Base-by-base conservation (phyloP, 1,140 invertebrate genomes). In the Gyrodactylus bullatarudis region DNA sequence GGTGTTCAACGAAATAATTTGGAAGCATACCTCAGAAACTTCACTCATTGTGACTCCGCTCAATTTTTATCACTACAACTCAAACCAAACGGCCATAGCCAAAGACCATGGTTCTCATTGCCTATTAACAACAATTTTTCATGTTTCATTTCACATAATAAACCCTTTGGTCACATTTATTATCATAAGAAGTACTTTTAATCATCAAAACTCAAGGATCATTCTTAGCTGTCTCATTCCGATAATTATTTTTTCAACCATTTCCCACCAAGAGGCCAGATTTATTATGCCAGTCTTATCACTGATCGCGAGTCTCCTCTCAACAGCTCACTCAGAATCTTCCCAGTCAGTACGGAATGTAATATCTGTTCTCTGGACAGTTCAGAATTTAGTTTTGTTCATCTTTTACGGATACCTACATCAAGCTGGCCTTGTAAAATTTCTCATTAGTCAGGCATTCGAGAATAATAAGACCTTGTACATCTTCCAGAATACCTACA, bases 61-160 rank as follows among this genome's bases (percentile, higher is more conserved):
- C 70, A 71, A 71, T 26, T 71, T 71, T 24, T 23, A 23, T n/a
- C 21, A 16, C 1, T 71, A 71, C 70, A 71, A 71, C 70, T 25
- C 23, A 24, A 71, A 71, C 26, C 2, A 8, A n/a, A 54, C 8
- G 2, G n/a, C 1, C 23, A 71, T 23, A 23, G 1, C 24, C 23
- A 1, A 25, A 23, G 23, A 71, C 1, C 70, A 71, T 24, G 70
- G 70, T 1, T n/a, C 1, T 24, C 23, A 71, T 24, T n/a, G 23
- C 21, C 20, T 71, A n/a, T 2, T 71, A 2, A 21, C 21, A 21
- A 8, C 24, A n/a, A 1, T 71, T 1, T 16, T 71, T 1, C 20
- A 71, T 71, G 20, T 71, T 2, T 24, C 26, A 16, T 25, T 71
- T 1, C 22, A 23, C 21, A 23, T 71, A 1, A 54, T 54, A n/a